Percentiles rank a stretch among this genome's conserved stretches.
phyloP scores from a whole-genome alignment of 2,888 invertebrate genomes.

The Gibbula magus region DNA sequence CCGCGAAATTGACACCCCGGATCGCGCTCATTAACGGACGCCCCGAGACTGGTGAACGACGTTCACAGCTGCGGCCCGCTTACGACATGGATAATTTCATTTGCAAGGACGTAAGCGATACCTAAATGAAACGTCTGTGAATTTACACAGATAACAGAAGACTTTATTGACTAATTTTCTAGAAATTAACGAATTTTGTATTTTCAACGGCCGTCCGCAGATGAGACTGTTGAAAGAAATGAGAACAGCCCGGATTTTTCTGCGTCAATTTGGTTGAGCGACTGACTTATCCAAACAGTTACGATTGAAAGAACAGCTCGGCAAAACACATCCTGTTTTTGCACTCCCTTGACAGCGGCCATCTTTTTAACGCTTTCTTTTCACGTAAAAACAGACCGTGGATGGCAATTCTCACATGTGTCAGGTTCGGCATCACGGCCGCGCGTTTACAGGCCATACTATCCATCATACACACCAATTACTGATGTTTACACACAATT shows the following conservation, averaged over 20 bases:
- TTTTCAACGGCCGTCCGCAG: background rate
- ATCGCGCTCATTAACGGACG: conserved; percentile 27
- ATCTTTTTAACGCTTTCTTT: background rate
- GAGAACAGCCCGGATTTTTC: background rate
- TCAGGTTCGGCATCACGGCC: background rate
- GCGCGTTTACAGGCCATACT: background rate
- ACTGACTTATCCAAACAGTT: conserved; percentile 11
- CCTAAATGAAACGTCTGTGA: conserved; percentile 19
- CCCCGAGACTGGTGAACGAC: conserved; percentile 26
- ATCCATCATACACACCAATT: background rate
- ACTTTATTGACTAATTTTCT: conserved; percentile 18
- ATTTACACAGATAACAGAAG: conserved; percentile 25
- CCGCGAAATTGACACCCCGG: conserved; percentile 12
- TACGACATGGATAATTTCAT: conserved; percentile 28
- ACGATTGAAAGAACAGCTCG: background rate
- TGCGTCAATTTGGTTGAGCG: conserved; percentile 13
- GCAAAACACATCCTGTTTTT: conserved; percentile 13
- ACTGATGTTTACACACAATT: too few species aligned
- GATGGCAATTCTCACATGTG: background rate
- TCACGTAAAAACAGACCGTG: background rate
- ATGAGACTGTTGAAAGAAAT: conserved; percentile 16
- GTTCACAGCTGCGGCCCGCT: conserved; percentile 25
- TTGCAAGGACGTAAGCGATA: conserved; percentile 24
- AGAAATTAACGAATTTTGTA: conserved; percentile 24
- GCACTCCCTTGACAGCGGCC: background rate